Conservation (phyloP, 2,797 vertebrate genomes). For the Sardinella longiceps region DNA sequence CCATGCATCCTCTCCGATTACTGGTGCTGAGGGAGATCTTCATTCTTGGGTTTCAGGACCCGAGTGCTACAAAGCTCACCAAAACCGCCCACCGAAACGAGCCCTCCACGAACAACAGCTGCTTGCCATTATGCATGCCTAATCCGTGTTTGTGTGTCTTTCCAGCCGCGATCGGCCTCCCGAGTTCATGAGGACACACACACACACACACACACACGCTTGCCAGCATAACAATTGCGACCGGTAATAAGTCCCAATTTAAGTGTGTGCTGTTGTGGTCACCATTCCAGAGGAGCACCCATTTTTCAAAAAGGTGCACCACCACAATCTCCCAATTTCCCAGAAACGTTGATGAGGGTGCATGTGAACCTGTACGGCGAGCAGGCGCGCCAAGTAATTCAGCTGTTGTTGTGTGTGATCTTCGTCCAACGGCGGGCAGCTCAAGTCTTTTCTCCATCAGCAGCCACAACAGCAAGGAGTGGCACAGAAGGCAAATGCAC, state of each 20-base stretch:
- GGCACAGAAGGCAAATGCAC: background rate
- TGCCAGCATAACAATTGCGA: background rate
- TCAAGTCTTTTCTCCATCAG: background rate
- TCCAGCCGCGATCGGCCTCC: slow-evolving; percentile 2
- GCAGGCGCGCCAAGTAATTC: background rate
- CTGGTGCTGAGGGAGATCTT: background rate
- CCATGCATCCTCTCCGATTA: background rate
- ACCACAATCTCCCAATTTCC: background rate
- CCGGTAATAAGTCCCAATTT: background rate
- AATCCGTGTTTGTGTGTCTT: slow-evolving; percentile 28
- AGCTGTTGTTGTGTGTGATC: background rate
- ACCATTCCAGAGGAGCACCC: background rate
- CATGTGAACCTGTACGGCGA: background rate
- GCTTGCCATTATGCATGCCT: slow-evolving; percentile 33
- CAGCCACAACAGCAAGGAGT: background rate
- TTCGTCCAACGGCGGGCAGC: background rate
- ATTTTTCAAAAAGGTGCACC: background rate
- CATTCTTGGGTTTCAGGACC: slow-evolving; percentile 11
- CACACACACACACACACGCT: background rate
- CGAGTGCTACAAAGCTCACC: background rate
- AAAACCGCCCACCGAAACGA: background rate
- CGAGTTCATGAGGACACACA: slow-evolving; percentile 30
- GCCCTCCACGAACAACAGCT: slow-evolving; percentile 9
- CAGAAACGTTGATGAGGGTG: background rate
- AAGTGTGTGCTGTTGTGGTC: slow-evolving; percentile 4